Conservation (phyloP, 2,888 invertebrate genomes). For the Mythimna lalbum region DNA sequence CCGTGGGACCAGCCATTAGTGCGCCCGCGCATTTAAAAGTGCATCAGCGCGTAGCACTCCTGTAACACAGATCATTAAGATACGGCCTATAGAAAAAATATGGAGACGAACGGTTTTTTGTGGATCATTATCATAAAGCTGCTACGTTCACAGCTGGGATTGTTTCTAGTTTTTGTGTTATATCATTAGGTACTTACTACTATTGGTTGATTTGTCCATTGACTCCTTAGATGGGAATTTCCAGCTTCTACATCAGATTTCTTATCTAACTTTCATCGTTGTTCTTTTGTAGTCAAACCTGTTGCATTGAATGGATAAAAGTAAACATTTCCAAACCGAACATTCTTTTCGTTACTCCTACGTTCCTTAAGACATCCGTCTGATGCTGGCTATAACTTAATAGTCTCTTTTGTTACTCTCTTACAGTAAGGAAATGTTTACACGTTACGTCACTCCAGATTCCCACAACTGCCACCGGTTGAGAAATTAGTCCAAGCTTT, state of each 20-base stretch:
- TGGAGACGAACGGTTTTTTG: conserved; percentile 62
- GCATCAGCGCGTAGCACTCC: conserved; percentile 71
- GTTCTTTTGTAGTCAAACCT: conserved; percentile 32
- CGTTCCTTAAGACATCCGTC: conserved; percentile 29
- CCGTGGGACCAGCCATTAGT: conserved; percentile 75
- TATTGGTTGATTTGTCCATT: conserved; percentile 22
- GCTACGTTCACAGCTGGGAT: conserved; percentile 32
- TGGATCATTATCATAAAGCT: conserved; percentile 51
- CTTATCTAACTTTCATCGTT: conserved; percentile 20
- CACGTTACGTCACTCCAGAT: conserved; percentile 36
- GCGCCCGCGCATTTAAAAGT: conserved; percentile 79
- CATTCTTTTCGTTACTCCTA: conserved; percentile 41
- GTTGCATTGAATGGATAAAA: conserved; percentile 17
- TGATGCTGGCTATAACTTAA: conserved; percentile 33
- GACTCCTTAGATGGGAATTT: conserved; percentile 18
- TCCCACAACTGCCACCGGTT: conserved; percentile 49
- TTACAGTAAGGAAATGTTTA: conserved; percentile 43
- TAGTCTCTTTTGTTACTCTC: conserved; percentile 45
- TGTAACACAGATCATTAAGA: conserved; percentile 74
- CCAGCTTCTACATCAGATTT: conserved; percentile 16
- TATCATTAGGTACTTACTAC: conserved; percentile 17
- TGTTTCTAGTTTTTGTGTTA: conserved; percentile 45
- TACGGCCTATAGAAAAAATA: conserved; percentile 65
- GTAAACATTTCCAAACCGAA: conserved; percentile 22
- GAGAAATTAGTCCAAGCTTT: conserved; percentile 48